phyloP scores from a whole-genome alignment of 2,888 invertebrate species.

The Sarcophaga carnaria region DNA sequence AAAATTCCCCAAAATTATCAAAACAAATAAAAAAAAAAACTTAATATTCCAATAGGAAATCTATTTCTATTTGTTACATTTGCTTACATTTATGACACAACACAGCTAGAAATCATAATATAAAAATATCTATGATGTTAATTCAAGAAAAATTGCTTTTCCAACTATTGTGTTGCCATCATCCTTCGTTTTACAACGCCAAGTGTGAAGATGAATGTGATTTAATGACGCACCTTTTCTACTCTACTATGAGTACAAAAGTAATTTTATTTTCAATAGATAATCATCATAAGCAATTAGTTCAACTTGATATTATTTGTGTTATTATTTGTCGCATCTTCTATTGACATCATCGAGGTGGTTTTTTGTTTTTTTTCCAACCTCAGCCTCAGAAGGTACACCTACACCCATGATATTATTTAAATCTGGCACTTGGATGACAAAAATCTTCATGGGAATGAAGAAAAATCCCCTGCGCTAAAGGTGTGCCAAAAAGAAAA shows the following conservation, averaged over 20 bases:
- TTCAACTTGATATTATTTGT: conserved; percentile 56
- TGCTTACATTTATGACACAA: neutral
- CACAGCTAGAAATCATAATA: neutral
- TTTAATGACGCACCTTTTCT: conserved; percentile 60
- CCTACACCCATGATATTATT: neutral
- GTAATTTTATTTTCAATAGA: conserved; percentile 32
- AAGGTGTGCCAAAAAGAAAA: conserved; percentile 43
- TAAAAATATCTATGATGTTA: neutral
- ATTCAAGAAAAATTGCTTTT: neutral
- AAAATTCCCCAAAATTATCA: too few species aligned
- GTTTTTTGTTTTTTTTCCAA: neutral
- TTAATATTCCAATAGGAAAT: neutral
- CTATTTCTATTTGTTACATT: neutral
- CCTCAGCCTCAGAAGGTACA: neutral
- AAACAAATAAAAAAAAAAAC: neutral
- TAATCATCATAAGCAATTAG: conserved; percentile 69
- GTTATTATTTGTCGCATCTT: conserved; percentile 62
- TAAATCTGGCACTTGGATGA: neutral
- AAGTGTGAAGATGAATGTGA: conserved; percentile 50
- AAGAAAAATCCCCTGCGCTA: neutral
- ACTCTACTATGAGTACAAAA: neutral
- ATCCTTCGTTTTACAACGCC: conserved; percentile 12
- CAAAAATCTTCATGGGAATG: neutral
- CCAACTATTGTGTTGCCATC: neutral
- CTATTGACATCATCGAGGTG: conserved; percentile 54